Conservation (phyloP, 2,888 invertebrate genomes). For the Megalurothrips usitatus region DNA sequence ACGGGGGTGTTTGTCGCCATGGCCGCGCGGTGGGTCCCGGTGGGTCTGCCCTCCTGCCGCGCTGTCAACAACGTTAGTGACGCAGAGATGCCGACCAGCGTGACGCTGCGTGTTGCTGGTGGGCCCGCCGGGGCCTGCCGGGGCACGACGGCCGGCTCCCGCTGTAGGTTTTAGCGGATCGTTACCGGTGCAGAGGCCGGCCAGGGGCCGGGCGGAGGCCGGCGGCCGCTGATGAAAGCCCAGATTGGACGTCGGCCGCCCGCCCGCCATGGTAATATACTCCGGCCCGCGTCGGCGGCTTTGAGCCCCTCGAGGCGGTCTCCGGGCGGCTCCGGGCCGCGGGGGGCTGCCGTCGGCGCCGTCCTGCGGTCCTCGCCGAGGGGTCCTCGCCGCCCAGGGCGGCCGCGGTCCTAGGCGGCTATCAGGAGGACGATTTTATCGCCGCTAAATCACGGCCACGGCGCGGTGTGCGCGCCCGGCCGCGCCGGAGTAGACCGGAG, state of each 20-base stretch:
- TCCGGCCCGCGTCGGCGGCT: neutral
- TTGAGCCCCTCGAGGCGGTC: neutral
- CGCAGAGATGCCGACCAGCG: too few species aligned
- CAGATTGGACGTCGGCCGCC: neutral
- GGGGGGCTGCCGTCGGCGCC: too few species aligned
- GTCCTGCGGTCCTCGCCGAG: too few species aligned
- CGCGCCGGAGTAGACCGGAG: neutral
- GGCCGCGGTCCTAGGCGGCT: neutral
- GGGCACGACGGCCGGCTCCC: neutral
- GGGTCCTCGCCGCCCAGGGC: too few species aligned
- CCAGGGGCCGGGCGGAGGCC: too few species aligned
- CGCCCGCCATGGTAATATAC: neutral
- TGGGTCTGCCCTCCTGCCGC: too few species aligned
- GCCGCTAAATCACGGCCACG: neutral
- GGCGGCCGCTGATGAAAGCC: neutral
- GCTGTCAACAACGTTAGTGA: too few species aligned
- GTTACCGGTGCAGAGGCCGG: too few species aligned
- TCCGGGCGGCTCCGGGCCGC: too few species aligned
- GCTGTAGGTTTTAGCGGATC: conserved; percentile 11
- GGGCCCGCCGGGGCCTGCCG: neutral
- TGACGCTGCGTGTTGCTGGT: too few species aligned
- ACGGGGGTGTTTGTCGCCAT: too few species aligned
- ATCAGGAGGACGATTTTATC: neutral
- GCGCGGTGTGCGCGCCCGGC: neutral
- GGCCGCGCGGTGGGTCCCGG: too few species aligned